Evolutionary conservation across 2,113 vertebrate species (phyloP).

Genomic region (Hucho hucho): DNA sequence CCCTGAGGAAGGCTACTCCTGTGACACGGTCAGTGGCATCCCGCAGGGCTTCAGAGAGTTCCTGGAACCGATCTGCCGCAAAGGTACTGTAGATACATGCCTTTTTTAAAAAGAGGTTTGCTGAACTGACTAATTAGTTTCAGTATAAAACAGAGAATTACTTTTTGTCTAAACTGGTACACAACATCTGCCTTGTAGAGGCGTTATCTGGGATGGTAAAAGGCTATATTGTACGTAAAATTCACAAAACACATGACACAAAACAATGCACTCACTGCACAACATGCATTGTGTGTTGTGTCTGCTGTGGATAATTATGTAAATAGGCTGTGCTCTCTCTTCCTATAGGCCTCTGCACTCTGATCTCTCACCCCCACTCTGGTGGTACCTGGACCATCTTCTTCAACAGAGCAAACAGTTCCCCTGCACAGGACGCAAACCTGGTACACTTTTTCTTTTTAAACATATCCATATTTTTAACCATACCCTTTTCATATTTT

Average conservation of each 20-base stretch:
- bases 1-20: conserved; percentile 91
- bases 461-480: background rate
- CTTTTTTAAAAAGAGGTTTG: background rate
- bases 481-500: background rate
- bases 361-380: conserved; percentile 74
- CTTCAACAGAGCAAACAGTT: conserved; percentile 77
- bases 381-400: conserved; percentile 85
- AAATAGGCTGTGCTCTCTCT: background rate
- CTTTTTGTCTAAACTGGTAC: background rate
- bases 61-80: conserved; percentile 85
- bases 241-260: too few relatives aligned
- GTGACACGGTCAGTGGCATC: conserved; percentile 84
- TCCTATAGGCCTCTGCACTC: conserved; percentile 82
- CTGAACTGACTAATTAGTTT: background rate
- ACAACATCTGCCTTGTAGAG: background rate
- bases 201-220: background rate
- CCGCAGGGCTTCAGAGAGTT: conserved; percentile 88
- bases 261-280: too few relatives aligned
- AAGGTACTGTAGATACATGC: conserved; percentile 69
- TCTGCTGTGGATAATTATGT: background rate
- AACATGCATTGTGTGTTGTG: background rate
- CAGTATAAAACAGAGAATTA: background rate
- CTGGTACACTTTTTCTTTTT: conserved; percentile 64
- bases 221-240: too few relatives aligned
- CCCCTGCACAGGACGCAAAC: conserved; percentile 70